phyloP scores from a whole-genome alignment of 1,140 invertebrate genomes.

The Tribolium castaneum region DNA sequence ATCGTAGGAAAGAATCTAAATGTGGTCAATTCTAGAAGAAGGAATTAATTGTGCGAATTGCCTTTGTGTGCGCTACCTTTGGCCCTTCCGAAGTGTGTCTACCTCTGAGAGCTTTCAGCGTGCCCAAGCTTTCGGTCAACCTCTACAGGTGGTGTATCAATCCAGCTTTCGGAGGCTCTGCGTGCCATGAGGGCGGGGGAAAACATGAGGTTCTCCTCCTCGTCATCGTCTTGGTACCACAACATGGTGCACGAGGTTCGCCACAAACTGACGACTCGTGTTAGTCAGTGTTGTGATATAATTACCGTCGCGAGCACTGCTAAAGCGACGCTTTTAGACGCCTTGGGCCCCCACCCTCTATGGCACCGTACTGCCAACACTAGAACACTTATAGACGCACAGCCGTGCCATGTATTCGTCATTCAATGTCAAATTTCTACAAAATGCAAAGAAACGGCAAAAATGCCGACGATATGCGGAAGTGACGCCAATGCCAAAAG shows the following conservation, averaged over 20 bases:
- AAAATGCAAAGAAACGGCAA: neutral
- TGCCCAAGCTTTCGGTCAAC: conserved; percentile 64
- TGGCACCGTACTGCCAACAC: conserved; percentile 59
- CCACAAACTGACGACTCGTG: conserved; percentile 9
- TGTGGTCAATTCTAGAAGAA: too few relatives aligned
- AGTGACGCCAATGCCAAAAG: neutral
- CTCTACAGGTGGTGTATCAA: conserved; percentile 84
- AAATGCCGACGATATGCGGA: neutral
- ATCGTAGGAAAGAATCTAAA: too few relatives aligned
- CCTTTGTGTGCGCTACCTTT: too few relatives aligned
- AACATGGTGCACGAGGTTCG: conserved; percentile 56
- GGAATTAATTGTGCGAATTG: too few relatives aligned
- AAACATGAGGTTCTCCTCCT: conserved; percentile 86
- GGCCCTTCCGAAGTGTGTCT: neutral
- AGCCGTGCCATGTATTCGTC: conserved; percentile 28
- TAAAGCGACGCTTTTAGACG: conserved; percentile 58
- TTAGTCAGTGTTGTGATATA: conserved; percentile 45
- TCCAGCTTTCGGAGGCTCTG: conserved; percentile 87
- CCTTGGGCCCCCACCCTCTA: conserved; percentile 64
- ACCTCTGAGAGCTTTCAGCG: neutral
- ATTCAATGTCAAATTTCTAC: conserved; percentile 7
- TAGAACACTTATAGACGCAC: conserved; percentile 40
- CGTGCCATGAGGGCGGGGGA: conserved; percentile 85
- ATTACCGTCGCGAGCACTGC: conserved; percentile 40
- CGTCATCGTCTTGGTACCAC: conserved; percentile 80